Evolutionary conservation across 2,888 invertebrate genomes (phyloP), one percentile per base, ranked within the genome.

Genomic region (Branchipolynoe longqiensis): DNA sequence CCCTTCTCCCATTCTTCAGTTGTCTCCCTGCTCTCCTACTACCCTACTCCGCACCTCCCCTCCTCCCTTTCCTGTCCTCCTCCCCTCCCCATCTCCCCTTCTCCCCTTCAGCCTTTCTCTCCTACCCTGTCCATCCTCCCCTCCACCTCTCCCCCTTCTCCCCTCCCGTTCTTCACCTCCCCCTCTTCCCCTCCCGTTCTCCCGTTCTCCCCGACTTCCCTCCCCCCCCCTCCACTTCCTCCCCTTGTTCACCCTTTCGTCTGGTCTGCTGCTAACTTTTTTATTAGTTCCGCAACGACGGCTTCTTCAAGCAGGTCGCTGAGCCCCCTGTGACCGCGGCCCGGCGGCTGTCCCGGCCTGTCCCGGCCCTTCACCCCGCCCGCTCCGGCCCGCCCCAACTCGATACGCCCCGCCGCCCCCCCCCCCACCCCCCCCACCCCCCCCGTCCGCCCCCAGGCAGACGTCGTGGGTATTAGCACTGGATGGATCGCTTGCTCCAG

Each of bases 171-270:
- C n/a, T n/a, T n/a, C n/a, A n/a, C n/a, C n/a, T n/a, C n/a, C n/a
- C n/a, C n/a, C 25, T 62, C 28, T 74, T 25, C 41, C 28, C n/a
- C 74, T 74, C 74, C 2, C 33, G n/a, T 41, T 74, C 38, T 14
- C 74, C 28, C 33, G 14, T 22, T 74, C 33, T 38, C 56, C 1
- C 3, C 22, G 1, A 56, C 6, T n/a, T 25, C 6, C 56, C 56
- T 8, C 3, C 25, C 56, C 25, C 3, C 22, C 6, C 56, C 56
- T 56, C 56, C 56, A 14, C 8, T n/a, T 25, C 56, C 3, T 1
- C 22, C 56, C 56, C 18, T 56, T 56, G 2, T n/a, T n/a, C n/a
- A 1, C 56, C 56, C 56, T 3, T 1, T 12, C 56, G 56, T 56
- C n/a, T 22, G n/a, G 3, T n/a, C 56, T 25, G 12, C 56, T 56